Percentiles rank a stretch among this genome's conserved stretches.
These are phyloP conservation scores for Thymelicus acteon DNA, from an alignment of 2,888 invertebrate genomes.

Conservation along the genomic window DNA sequence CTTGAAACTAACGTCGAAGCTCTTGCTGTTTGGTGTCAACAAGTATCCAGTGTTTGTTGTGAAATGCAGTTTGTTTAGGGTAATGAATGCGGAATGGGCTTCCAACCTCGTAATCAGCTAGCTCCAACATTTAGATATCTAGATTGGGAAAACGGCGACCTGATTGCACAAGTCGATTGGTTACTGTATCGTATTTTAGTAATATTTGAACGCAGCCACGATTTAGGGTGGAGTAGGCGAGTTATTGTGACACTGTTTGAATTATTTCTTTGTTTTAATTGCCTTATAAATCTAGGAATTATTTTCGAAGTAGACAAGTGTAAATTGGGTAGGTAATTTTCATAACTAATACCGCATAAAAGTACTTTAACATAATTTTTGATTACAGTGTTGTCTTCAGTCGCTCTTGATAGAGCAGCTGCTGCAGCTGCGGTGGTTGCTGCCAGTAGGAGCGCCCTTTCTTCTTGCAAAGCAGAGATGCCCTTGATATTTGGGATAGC, in stretches of 20 bases:
- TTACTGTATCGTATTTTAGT: not conserved
- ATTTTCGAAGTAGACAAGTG: not conserved
- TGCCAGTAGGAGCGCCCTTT: no score
- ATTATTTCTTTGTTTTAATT: slow-evolving; percentile 3
- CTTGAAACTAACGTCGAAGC: not conserved
- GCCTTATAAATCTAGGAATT: not conserved
- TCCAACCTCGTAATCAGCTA: slow-evolving; percentile 2
- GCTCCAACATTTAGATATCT: slow-evolving; percentile 16
- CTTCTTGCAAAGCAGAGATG: no score
- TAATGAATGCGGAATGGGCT: slow-evolving; percentile 18
- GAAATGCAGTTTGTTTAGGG: slow-evolving; percentile 18
- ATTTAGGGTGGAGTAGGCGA: not conserved
- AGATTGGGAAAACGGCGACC: slow-evolving; percentile 18
- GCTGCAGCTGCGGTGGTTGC: no score
- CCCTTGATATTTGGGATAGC: no score
- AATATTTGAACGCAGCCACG: not conserved
- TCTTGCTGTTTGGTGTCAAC: not conserved
- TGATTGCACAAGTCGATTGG: slow-evolving; percentile 2
- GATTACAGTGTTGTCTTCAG: no score
- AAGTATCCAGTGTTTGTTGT: slow-evolving; percentile 3
- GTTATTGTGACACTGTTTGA: not conserved
- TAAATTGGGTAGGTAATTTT: no score
- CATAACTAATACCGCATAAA: no score
- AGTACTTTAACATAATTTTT: no score
- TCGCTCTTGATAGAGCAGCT: no score